Evolutionary conservation across 2,888 invertebrate genomes (phyloP).

Genomic region (Drosophila pegasa): DNA sequence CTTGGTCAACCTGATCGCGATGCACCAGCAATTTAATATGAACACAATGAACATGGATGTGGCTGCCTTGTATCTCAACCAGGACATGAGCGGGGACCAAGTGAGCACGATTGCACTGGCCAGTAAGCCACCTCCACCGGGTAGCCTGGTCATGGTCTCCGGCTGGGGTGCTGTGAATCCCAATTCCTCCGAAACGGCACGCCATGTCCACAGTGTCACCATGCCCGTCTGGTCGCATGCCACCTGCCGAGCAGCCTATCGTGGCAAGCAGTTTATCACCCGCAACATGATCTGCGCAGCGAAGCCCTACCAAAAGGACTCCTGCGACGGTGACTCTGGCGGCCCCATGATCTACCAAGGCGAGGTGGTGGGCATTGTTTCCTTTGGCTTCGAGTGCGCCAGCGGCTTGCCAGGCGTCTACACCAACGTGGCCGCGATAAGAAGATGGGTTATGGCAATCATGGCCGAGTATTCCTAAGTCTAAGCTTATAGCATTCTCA

Average conservation of each 20-base stretch:
- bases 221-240: constrained; percentile 54
- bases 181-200: constrained; percentile 45
- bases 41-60: constrained; percentile 69
- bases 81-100: constrained; percentile 55
- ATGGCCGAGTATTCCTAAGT: constrained; percentile 45
- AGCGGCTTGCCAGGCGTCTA: constrained; percentile 91
- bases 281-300: constrained; percentile 80
- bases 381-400: constrained; percentile 84
- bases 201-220: constrained; percentile 51
- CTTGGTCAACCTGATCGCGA: constrained; percentile 35
- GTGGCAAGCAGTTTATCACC: constrained; percentile 54
- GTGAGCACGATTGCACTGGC: constrained; percentile 68
- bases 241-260: constrained; percentile 49
- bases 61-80: constrained; percentile 63
- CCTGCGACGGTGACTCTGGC: constrained; percentile 83
- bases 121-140: constrained; percentile 42
- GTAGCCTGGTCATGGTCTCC: constrained; percentile 53
- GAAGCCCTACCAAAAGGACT: constrained; percentile 65
- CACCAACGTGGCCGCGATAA: constrained; percentile 86
- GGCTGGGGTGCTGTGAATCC: constrained; percentile 66
- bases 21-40: constrained; percentile 55
- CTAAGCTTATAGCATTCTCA: constrained; percentile 12
- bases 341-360: constrained; percentile 76
- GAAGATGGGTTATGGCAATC: constrained; percentile 52
- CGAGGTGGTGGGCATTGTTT: constrained; percentile 88